Percentiles rank a stretch among this genome's conserved stretches.
phyloP scores from a whole-genome alignment of 2,113 vertebrate genomes.

The Bostrychus sinensis region DNA sequence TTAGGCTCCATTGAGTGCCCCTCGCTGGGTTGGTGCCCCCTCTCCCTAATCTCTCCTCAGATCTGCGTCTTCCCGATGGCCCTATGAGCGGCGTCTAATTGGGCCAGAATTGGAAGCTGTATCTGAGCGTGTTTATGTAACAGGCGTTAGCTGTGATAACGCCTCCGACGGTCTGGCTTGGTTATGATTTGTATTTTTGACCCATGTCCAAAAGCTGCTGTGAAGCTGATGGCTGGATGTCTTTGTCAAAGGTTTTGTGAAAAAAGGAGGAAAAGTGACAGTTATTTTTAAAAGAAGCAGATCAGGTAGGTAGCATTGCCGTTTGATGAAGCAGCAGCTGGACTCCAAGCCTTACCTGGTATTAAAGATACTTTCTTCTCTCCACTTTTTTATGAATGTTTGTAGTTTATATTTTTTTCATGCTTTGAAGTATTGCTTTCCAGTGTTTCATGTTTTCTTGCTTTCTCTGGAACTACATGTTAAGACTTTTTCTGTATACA shows the following conservation, averaged over 20 bases:
- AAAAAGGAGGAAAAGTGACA: background rate
- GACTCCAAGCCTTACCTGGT: background rate
- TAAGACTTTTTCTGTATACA: too few species aligned
- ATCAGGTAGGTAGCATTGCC: conserved; percentile 12
- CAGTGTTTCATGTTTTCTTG: too few species aligned
- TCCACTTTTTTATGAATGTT: background rate
- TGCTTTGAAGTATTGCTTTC: too few species aligned
- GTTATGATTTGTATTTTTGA: conserved; percentile 26
- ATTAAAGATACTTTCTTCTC: conserved; percentile 1
- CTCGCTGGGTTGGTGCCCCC: conserved; percentile 34
- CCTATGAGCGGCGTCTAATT: conserved; percentile 64
- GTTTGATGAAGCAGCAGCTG: conserved; percentile 3
- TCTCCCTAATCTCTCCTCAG: conserved; percentile 61
- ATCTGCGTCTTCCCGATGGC: conserved; percentile 63
- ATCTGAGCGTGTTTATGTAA: conserved; percentile 65
- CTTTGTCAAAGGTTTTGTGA: background rate
- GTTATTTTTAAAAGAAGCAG: background rate
- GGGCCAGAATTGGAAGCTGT: conserved; percentile 61
- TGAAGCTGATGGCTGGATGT: background rate
- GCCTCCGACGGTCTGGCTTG: conserved; percentile 11
- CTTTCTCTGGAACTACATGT: too few species aligned
- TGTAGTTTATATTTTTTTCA: too few species aligned
- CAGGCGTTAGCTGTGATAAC: conserved; percentile 51
- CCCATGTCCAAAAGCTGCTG: conserved; percentile 15
- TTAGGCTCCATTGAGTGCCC: conserved; percentile 51